Conservation (phyloP, 2,888 invertebrate species). For the Brachynemurus nebulosus region DNA sequence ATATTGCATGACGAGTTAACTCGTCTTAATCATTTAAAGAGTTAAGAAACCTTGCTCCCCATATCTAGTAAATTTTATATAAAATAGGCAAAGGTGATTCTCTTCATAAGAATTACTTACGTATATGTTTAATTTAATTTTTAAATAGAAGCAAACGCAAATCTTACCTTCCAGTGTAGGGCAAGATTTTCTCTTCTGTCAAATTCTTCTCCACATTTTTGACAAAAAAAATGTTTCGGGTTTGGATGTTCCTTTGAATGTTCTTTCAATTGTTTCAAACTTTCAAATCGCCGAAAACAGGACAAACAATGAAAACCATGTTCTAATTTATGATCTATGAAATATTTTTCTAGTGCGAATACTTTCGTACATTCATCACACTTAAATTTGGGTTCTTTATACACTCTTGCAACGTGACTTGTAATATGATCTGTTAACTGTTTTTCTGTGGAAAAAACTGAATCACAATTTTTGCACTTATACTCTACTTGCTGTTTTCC, state of each 20-base stretch:
- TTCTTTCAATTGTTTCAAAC: constrained; percentile 7
- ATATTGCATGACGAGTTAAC: no score
- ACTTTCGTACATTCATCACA: constrained; percentile 5
- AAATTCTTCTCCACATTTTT: constrained; percentile 19
- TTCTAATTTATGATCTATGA: constrained; percentile 3
- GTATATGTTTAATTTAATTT: no score
- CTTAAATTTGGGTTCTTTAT: background rate
- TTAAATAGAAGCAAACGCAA: no score
- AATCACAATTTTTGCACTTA: background rate
- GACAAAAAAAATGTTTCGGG: constrained; percentile 18
- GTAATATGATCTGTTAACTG: background rate
- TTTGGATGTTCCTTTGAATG: constrained; percentile 17
- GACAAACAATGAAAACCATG: constrained; percentile 5
- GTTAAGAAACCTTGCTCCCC: no score
- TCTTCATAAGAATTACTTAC: no score
- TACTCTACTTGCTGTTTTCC: background rate
- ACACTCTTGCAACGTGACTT: no score
- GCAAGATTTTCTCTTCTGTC: constrained; percentile 18
- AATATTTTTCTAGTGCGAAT: background rate
- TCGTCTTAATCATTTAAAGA: no score
- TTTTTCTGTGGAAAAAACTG: background rate
- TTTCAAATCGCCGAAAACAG: constrained; percentile 2
- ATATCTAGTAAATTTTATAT: no score
- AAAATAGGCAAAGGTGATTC: no score
- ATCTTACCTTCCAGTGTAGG: constrained; percentile 19